Evolutionary conservation across 1,140 invertebrate genomes (phyloP), one percentile per base, ranked within the genome.

Genomic region (Drosophila mayri): DNA sequence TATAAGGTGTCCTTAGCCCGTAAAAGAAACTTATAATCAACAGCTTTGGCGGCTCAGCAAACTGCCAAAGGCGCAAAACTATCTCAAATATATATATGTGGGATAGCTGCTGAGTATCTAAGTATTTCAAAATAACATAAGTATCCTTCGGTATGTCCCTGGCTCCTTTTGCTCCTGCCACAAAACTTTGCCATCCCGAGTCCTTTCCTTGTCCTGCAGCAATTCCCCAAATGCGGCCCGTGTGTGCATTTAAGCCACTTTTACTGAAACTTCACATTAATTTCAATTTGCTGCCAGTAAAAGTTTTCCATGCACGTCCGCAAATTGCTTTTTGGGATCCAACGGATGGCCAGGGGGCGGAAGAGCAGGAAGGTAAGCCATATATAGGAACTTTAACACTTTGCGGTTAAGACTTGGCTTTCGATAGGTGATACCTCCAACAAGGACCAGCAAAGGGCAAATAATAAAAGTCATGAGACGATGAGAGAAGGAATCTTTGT

Each of bases 171-270:
- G 10, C 61, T 22, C 16, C 44, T 46, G 54, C 20, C 1, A 40
- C 25, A 67, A 75, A 83, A 79, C 55, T 82, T 74, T 81, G 68
- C 47, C 30, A 55, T 55, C 64, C 67, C 67, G 16, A 71, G 64
- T 70, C 59, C 60, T 73, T 41, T 65, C 54, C 68, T 72, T 72
- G 66, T 71, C 41, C 68, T 58, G 68, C 64, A 71, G 84, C 88
- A 91, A 91, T 91, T 91, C 84, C 90, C 84, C 76, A 91, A 91
- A 91, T 91, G 85, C 85, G 90, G 84, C 88, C 88, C 88, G 90
- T 91, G 88, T 91, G 88, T 88, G 90, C 90, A 90, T 88, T 91
- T 91, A 91, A 91, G 88, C 88, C 88, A 91, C 88, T 91, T 91
- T 91, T 90, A 76, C 79, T 91, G 79, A 76, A 91, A 91, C 81